Evolutionary conservation across 2,113 vertebrate genomes (phyloP), one percentile per base, ranked within the genome.

Genomic region (Myiagra hebetior): DNA sequence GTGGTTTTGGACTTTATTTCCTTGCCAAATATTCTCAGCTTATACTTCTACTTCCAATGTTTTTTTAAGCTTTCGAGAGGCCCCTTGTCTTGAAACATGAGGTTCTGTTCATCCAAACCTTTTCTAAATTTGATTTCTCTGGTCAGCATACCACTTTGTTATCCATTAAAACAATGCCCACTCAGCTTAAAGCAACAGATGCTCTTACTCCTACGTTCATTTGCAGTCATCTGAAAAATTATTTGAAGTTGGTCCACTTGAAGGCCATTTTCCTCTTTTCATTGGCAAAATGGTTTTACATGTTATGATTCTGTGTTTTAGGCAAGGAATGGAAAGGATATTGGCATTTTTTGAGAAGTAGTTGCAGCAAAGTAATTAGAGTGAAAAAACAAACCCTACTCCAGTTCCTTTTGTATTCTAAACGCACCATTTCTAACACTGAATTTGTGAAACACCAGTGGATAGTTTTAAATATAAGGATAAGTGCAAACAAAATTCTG

Each of bases 11-110:
- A 72, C 76, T 90, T 85, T 92, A 84, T 72, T 94, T 92, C 88
- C 83, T 85, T 94, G 91, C 95, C 96, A 97, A 89, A 81, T 89
- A 94, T 82, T 91, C 83, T 89, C 68, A 89, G 68, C 69, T 96
- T 92, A 90, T 84, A 86, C 60, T 93, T 95, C 60, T 93, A 88
- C 44, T 87, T 93, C 47, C 91, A 96, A 49, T 92, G 65, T 78
- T 96, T 94, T 95, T 84, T 92, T 81, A 89, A 95, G 86, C 49
- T 94, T 96, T 96, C 88, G 65, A 85, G 96, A 96, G 96, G 96
- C 94, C 95, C 73, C 56, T 91, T 91, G 67, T 84, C 91, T 89
- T 92, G 93, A 93, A 95, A 92, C 83, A 90, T 84, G 64, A 96
- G 76, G 85, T 95, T 96, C 88, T 94, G 68, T 70, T 92, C 69